A percentile compares a stretch with the other conserved stretches of the same genome.
Conservation (phyloP, 1,140 invertebrate species). For the Drosophila subpulchrella region DNA sequence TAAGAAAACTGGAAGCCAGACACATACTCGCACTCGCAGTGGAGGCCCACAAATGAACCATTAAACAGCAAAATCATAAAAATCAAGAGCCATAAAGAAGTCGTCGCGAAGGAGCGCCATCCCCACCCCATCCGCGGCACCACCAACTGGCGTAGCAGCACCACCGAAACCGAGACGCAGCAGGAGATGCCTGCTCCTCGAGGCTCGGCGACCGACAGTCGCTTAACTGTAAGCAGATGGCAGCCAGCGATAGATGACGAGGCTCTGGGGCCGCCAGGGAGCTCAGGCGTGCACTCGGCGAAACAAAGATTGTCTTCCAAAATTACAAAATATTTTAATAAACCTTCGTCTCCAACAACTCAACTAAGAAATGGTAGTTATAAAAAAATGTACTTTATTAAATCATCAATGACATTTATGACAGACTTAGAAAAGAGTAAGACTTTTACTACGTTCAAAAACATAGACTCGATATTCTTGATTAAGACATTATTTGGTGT, state of each 20-base stretch:
- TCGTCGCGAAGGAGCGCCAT: constrained; percentile 73
- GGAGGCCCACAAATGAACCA: constrained; percentile 76
- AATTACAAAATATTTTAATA: too few species aligned
- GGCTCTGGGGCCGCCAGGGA: constrained; percentile 23
- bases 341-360: too few species aligned
- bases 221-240: constrained; percentile 77
- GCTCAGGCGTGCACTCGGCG: background rate
- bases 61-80: constrained; percentile 83
- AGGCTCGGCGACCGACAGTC: constrained; percentile 27
- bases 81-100: constrained; percentile 84
- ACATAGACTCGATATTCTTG: too few species aligned
- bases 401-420: too few species aligned
- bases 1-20: constrained; percentile 76
- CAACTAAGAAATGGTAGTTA: too few species aligned
- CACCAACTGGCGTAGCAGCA: constrained; percentile 6
- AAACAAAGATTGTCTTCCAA: background rate
- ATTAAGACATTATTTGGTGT: too few species aligned
- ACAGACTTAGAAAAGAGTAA: too few species aligned
- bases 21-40: constrained; percentile 23
- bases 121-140: constrained; percentile 3
- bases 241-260: constrained; percentile 68
- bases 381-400: too few species aligned
- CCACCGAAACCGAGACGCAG: constrained; percentile 30
- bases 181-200: constrained; percentile 40
- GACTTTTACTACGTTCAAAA: too few species aligned